phyloP scores from a whole-genome alignment of 1,140 invertebrate genomes.

The Zaprionus tsacasi region DNA sequence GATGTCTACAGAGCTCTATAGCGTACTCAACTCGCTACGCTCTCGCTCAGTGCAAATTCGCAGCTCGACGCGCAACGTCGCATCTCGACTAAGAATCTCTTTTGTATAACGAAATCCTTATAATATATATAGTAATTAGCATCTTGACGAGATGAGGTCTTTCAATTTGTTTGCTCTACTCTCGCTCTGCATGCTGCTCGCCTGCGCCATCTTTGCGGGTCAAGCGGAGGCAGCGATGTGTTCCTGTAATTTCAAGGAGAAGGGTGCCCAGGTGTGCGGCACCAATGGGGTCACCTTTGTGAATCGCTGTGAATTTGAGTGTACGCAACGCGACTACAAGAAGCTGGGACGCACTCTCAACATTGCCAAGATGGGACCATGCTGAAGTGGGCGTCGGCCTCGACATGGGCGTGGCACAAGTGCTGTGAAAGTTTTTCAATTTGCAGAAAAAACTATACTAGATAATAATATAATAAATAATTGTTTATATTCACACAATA shows the following conservation, averaged over 20 bases:
- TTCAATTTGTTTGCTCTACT: constrained; percentile 50
- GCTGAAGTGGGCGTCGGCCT: constrained; percentile 34
- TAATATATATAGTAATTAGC: constrained; percentile 32
- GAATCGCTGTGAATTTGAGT: constrained; percentile 79
- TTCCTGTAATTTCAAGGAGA: constrained; percentile 66
- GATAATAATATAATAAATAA: not conserved
- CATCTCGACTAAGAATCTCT: constrained; percentile 22
- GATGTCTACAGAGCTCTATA: not conserved
- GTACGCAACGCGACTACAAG: constrained; percentile 67
- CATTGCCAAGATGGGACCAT: constrained; percentile 50
- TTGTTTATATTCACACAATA: not conserved
- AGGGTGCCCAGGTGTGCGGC: constrained; percentile 61
- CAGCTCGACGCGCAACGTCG: constrained; percentile 37
- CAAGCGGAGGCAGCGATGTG: constrained; percentile 59
- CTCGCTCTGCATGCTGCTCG: not conserved
- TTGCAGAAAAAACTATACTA: not conserved
- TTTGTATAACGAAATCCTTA: not conserved
- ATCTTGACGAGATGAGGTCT: constrained; percentile 60
- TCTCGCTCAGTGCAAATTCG: constrained; percentile 59
- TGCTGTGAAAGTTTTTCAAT: not conserved
- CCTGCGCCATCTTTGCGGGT: constrained; percentile 25
- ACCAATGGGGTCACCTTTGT: constrained; percentile 73
- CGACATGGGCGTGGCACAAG: no score
- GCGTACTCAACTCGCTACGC: not conserved
- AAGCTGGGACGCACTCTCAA: constrained; percentile 55